phyloP scores from a whole-genome alignment of 2,888 invertebrate species.

The Drosophila heteroneura region DNA sequence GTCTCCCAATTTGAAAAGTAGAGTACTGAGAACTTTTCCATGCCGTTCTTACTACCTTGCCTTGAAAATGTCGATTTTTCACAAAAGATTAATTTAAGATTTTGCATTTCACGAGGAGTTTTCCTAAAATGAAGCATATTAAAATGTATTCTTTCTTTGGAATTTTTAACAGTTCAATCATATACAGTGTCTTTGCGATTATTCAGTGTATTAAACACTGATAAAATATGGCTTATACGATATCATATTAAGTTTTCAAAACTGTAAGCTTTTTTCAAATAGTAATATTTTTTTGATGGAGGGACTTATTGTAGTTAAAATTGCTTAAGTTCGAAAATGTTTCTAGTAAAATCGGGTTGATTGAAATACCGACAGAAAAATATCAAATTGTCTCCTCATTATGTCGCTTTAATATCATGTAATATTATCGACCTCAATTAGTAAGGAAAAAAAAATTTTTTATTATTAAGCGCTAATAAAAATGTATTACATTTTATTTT shows the following conservation, averaged over 20 bases:
- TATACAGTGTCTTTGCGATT: background rate
- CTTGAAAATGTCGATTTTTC: background rate
- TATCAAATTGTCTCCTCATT: background rate
- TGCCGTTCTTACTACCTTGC: background rate
- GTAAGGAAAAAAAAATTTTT: background rate
- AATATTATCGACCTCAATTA: background rate
- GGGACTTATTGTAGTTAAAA: background rate
- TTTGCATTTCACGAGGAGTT: no score
- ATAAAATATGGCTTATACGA: background rate
- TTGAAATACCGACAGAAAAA: background rate
- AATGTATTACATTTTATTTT: background rate
- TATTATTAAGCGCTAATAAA: background rate
- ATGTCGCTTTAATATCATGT: background rate
- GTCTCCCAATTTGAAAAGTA: background rate
- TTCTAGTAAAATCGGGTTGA: background rate
- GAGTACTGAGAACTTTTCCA: background rate
- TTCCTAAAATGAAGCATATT: no score
- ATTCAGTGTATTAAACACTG: background rate
- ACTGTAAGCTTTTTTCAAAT: background rate
- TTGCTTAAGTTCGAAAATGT: background rate
- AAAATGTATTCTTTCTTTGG: background rate
- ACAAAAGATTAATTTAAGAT: background rate
- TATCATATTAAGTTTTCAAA: background rate
- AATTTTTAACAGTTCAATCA: background rate
- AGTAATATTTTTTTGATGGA: background rate